These are phyloP conservation scores for Isurus oxyrinchus DNA, from an alignment of 2,113 vertebrate species.

Conservation along the genomic window DNA sequence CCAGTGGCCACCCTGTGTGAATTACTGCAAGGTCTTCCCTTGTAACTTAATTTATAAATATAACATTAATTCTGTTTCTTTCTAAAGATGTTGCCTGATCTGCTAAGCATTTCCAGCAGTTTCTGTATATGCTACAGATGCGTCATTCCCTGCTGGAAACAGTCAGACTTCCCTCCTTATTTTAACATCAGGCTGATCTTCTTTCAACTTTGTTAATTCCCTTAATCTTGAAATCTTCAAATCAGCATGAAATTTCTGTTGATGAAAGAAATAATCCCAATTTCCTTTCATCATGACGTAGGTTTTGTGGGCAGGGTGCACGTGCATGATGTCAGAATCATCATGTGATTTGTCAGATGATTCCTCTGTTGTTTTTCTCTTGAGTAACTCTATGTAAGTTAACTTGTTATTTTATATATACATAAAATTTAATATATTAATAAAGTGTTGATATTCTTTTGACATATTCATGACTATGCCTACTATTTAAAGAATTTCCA, in stretches of 20 bases:
- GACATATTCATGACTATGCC: neutral
- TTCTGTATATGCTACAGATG: neutral
- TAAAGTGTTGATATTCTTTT: neutral
- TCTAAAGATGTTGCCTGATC: neutral
- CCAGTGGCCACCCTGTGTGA: neutral
- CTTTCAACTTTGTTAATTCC: neutral
- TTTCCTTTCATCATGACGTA: neutral
- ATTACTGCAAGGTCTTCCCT: neutral
- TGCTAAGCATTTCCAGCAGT: neutral
- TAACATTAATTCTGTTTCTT: neutral
- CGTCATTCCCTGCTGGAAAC: neutral
- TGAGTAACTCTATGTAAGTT: neutral
- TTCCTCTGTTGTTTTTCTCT: neutral
- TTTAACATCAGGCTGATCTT: neutral
- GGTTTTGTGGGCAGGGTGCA: neutral
- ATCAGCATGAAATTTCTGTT: neutral
- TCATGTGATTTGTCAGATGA: neutral
- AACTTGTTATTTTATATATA: neutral
- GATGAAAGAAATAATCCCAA: neutral
- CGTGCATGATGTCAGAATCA: neutral
- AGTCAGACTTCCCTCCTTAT: neutral
- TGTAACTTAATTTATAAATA: neutral
- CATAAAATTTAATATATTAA: neutral
- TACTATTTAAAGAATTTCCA: neutral
- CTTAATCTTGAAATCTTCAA: neutral